Base-by-base conservation (phyloP, 2,797 vertebrate species). In the Vultur gryphus region DNA sequence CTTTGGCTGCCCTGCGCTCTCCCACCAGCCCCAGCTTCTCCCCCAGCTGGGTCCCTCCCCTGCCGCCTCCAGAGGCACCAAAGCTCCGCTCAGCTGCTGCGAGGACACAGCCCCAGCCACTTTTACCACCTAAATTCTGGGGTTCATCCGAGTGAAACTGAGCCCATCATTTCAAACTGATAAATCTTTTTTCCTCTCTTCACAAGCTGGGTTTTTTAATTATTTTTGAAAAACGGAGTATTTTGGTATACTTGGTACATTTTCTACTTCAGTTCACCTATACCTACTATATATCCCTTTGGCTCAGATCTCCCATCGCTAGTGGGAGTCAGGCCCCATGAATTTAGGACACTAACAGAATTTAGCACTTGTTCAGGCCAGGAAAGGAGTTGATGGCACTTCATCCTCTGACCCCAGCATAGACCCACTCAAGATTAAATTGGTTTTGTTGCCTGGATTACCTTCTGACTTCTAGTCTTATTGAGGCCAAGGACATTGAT, bases 1-100 rank as follows among this genome's bases (percentile, higher is more conserved):
- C 39, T 4, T 7, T 2, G 13, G 9, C 31, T 18, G 43, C 23
- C 7, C 43, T 14, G 49, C 1, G 2, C n/a, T n/a, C 25, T 35
- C 57, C 29, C 24, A 9, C 37, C 48, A 76, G 79, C 33, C 18
- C 0, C 37, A 24, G 55, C 35, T 81, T 54, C 54, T 39, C 39
- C 61, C 31, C 8, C 1, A 1, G 18, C 11, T 5, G 4, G 4
- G 39, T 52, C 35, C 35, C 49, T 35, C 33, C 11, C 5, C 46
- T 23, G 39, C 35, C 54, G 11, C 23, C 44, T 29, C 82, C 44
- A 35, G 64, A 61, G 3, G 7, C 62, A 16, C 49, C 49, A 69
- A 62, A 52, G 23, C 43, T 33, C 49, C 28, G 35, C 12, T 35
- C 78, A 16, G 29, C 33, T 26, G 39, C 57, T 33, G 48, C 4